Evolutionary conservation across 2,797 vertebrate species (phyloP), one percentile per base, ranked within the genome.

Genomic region (Macropodus opercularis): DNA sequence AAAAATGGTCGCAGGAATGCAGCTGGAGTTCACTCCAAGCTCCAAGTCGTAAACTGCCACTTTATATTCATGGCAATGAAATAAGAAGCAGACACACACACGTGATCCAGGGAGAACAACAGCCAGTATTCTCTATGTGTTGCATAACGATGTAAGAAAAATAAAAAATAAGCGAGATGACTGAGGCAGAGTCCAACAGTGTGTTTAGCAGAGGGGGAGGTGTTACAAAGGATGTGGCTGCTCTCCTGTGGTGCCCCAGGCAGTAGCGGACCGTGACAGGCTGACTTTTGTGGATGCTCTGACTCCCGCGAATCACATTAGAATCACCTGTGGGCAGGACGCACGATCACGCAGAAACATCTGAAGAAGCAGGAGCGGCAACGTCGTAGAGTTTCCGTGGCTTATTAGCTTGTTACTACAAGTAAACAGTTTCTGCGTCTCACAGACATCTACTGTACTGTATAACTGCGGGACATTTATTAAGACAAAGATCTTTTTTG

Each of bases 401-500:
- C n/a, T n/a, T n/a, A n/a, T n/a, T n/a, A n/a, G n/a, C n/a, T n/a
- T n/a, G n/a, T n/a, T n/a, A n/a, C n/a, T n/a, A n/a, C n/a, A n/a
- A n/a, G n/a, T n/a, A n/a, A n/a, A n/a, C n/a, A n/a, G n/a, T n/a
- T n/a, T n/a, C n/a, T n/a, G 78, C 65, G 62, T 80, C 54, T 52
- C n/a, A 24, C n/a, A n/a, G n/a, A n/a, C n/a, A n/a, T n/a, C n/a
- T n/a, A n/a, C n/a, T n/a, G n/a, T n/a, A n/a, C n/a, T n/a, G n/a
- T n/a, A n/a, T 63, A 66, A 64, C 6, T 14, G 8, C 1, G 38
- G 22, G 57, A 69, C 48, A 48, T 70, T 80, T 76, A 83, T 78
- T 68, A 69, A 56, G 51, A 54, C 73, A 75, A 63, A 85, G 68
- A 85, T 83, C 63, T 76, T 87, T 87, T 84, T 85, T 87, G 84